Percentiles rank a stretch among this genome's conserved stretches.
Evolutionary conservation across 2,797 vertebrate species (phyloP).

Genomic region (Periparus ater): DNA sequence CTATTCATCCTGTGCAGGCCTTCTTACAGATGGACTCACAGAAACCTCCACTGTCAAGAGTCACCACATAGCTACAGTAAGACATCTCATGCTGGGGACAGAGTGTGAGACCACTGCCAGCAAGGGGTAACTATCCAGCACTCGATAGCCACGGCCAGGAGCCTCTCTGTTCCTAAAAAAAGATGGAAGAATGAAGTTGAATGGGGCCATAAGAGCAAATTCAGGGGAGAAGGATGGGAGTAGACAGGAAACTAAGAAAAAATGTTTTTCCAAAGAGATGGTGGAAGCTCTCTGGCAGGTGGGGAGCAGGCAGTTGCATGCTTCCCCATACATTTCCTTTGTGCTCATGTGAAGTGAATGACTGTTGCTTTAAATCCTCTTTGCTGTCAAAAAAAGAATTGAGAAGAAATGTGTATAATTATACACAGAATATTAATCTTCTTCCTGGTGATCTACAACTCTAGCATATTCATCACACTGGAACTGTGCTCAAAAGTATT

Average conservation of each 20-base stretch:
- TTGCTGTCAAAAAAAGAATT: slow-evolving; percentile 52
- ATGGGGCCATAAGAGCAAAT: neutral
- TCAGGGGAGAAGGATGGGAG: neutral
- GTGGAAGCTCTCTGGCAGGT: neutral
- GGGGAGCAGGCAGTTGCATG: neutral
- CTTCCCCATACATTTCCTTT: neutral
- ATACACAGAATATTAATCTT: slow-evolving; percentile 62
- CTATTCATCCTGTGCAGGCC: neutral
- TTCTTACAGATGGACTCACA: neutral
- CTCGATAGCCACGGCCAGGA: neutral
- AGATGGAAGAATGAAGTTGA: neutral
- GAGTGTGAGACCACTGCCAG: neutral
- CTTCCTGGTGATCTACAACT: slow-evolving; percentile 66
- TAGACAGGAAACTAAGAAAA: neutral
- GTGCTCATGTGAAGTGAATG: neutral
- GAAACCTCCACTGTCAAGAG: neutral
- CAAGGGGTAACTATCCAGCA: neutral
- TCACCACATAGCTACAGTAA: neutral
- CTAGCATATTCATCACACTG: slow-evolving; percentile 63
- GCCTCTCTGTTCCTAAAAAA: neutral
- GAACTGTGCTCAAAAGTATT: slow-evolving; percentile 63
- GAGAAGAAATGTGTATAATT: slow-evolving; percentile 60
- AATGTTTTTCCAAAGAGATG: neutral
- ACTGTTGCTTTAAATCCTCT: slow-evolving; percentile 62
- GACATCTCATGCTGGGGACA: neutral